Evolutionary conservation across 2,113 vertebrate genomes (phyloP), one percentile per base, ranked within the genome.

Genomic region (Eulacestoma nigropectus): DNA sequence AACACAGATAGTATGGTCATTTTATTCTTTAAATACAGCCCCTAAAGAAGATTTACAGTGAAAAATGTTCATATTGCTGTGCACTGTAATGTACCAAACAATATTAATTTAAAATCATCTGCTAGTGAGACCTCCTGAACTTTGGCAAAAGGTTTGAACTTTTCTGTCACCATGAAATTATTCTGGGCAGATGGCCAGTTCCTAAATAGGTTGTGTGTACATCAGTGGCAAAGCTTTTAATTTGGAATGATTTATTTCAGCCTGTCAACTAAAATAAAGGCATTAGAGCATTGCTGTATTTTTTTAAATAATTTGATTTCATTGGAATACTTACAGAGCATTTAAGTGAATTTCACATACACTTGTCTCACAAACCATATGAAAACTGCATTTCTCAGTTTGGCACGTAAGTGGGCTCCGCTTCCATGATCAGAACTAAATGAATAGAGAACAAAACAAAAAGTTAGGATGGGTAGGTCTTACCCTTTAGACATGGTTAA

Each of bases 201-300:
- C 78, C 67, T 91, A 74, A 94, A 69, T 87, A 84, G 60, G 46
- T 62, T 83, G 30, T 67, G 47, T 91, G 74, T 86, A 57, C 57
- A 85, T 70, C 59, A 74, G 44, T 90, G 49, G 55, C n/a, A 89
- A 80, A 93, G 47, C 67, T 89, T 89, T 95, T 95, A 82, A 93
- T 87, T 91, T 95, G 59, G 44, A 74, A 77, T 91, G 16, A 88
- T 80, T 93, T 50, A 91, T 86, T 87, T 93, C 60, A 75, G 35
- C 39, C 68, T 72, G 44, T 80, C 89, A 88, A 53, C 35, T 76
- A 76, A 85, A 95, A 68, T 91, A 30, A 65, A 87, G 47, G 37
- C 35, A n/a, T 39, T 80, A 52, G 64, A 85, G 30, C 29, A 67
- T 44, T 83, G 16, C 42, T 60, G 30, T 70, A n/a, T 56, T 26